Evolutionary conservation across 2,797 vertebrate genomes (phyloP).

Genomic region (Chelonia mydas): DNA sequence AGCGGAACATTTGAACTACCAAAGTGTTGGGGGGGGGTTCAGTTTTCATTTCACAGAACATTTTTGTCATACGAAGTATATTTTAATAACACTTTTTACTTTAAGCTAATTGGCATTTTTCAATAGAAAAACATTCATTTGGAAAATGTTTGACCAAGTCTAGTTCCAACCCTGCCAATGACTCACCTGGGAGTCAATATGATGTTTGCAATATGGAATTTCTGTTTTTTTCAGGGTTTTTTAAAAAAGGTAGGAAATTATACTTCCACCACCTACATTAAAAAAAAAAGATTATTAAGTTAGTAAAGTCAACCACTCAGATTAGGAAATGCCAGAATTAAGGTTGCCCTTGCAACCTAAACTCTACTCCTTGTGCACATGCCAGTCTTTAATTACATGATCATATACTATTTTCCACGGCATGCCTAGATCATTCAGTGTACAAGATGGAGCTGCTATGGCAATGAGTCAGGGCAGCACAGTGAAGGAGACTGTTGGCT

Average conservation of each 20-base stretch:
- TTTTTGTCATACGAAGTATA: neutral
- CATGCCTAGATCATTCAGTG: neutral
- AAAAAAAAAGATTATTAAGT: neutral
- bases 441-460: neutral
- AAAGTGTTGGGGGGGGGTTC: neutral
- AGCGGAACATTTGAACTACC: neutral
- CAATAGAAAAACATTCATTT: neutral
- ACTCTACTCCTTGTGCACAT: neutral
- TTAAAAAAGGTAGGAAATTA: too few species aligned
- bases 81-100: neutral
- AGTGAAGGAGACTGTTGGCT: neutral
- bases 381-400: neutral
- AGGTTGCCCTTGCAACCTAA: neutral
- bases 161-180: neutral
- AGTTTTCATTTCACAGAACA: neutral
- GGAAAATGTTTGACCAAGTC: neutral
- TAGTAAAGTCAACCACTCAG: neutral
- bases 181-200: neutral
- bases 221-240: too few species aligned
- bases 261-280: too few species aligned
- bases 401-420: neutral
- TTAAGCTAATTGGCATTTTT: neutral
- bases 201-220: neutral
- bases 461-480: neutral
- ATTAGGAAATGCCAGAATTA: neutral